Conservation (phyloP, 2,888 invertebrate species). For the Eristalis arbustorum region DNA sequence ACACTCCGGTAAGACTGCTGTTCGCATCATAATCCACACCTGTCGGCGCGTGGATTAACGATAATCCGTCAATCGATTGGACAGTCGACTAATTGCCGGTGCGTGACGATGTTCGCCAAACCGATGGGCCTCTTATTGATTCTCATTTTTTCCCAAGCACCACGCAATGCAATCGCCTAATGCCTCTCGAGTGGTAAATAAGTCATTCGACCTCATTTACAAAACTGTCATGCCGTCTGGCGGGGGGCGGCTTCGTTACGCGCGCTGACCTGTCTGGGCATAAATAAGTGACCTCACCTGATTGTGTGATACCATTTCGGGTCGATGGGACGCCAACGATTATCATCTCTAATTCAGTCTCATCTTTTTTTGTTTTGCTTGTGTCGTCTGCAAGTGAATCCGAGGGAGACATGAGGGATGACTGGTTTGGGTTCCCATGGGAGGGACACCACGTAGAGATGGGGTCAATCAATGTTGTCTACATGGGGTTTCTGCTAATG, state of each 20-base stretch:
- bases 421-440: neutral
- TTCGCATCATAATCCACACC: neutral
- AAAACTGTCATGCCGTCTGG: neutral
- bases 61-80: neutral
- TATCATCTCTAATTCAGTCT: neutral
- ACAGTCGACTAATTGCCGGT: neutral
- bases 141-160: neutral
- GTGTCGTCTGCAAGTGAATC: neutral
- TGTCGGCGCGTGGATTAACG: neutral
- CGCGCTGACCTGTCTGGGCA: slow-evolving; percentile 9
- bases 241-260: neutral
- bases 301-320: slow-evolving; percentile 9
- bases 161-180: slow-evolving; percentile 13
- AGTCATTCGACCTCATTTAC: slow-evolving; percentile 16
- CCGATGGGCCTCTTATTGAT: neutral
- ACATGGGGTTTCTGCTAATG: neutral
- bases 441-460: neutral
- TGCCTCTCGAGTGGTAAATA: slow-evolving; percentile 10
- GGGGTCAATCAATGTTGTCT: neutral
- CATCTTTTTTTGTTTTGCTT: neutral
- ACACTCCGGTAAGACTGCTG: no score
- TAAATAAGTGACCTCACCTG: slow-evolving; percentile 22
- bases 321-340: neutral
- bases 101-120: neutral
- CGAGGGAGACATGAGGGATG: neutral